Conservation (phyloP, 2,113 vertebrate species). For the Epinephelus moara region DNA sequence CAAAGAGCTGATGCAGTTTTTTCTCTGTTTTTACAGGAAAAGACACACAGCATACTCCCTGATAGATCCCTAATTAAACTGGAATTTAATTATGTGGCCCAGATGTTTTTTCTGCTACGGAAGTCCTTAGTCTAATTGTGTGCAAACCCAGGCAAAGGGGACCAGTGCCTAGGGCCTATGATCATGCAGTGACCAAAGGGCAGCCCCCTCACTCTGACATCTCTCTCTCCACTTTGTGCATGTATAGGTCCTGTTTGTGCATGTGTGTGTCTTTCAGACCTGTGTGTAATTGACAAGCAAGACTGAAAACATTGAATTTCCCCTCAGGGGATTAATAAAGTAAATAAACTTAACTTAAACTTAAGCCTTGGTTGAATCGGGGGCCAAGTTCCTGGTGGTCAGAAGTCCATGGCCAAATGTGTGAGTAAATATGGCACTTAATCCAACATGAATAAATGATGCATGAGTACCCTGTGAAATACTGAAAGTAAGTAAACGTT, state of each 20-base stretch:
- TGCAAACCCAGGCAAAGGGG: neutral
- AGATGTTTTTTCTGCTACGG: neutral
- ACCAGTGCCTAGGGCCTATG: too few relatives aligned
- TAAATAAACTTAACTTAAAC: too few relatives aligned
- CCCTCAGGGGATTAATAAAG: too few relatives aligned
- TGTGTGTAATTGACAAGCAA: too few relatives aligned
- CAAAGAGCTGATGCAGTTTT: slow-evolving; percentile 32
- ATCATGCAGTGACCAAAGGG: neutral
- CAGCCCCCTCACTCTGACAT: too few relatives aligned
- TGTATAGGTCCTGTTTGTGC: too few relatives aligned
- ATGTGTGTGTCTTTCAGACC: too few relatives aligned
- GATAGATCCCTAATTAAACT: slow-evolving; percentile 44
- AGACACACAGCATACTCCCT: slow-evolving; percentile 38
- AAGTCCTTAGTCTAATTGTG: neutral
- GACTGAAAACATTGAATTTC: too few relatives aligned
- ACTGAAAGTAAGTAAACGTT: too few relatives aligned
- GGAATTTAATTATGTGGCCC: neutral
- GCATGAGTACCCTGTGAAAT: too few relatives aligned
- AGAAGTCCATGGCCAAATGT: neutral
- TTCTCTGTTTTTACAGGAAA: slow-evolving; percentile 34
- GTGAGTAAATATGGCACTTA: neutral
- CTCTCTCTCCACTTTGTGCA: too few relatives aligned
- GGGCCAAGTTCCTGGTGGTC: neutral
- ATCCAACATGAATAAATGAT: neutral
- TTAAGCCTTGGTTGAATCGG: neutral